phyloP scores from a whole-genome alignment of 2,888 invertebrate genomes.

The Melikaiella ostensackeni region DNA sequence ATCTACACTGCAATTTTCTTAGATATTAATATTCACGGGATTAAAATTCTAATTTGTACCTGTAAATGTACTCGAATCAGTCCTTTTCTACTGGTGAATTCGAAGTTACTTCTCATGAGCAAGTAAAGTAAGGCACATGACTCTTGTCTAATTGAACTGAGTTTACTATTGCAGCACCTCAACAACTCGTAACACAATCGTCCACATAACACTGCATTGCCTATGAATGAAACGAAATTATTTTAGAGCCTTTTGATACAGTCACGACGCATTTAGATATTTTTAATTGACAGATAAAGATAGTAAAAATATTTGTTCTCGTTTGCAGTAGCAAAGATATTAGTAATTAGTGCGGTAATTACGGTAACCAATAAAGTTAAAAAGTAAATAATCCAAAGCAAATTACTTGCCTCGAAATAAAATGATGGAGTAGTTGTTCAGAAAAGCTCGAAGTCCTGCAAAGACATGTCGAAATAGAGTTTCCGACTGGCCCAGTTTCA shows the following conservation, averaged over 20 bases:
- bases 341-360: too few relatives aligned
- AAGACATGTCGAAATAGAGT: constrained; percentile 93
- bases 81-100: constrained; percentile 89
- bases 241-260: not conserved
- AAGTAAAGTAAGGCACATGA: constrained; percentile 94
- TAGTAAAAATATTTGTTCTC: too few relatives aligned
- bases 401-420: constrained; percentile 85
- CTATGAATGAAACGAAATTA: constrained; percentile 72
- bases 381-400: not conserved
- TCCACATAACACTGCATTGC: constrained; percentile 88
- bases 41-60: constrained; percentile 75
- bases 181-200: constrained; percentile 89
- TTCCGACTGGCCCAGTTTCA: constrained; percentile 95
- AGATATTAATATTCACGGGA: too few relatives aligned
- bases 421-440: constrained; percentile 91
- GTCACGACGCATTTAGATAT: not conserved
- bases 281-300: too few relatives aligned
- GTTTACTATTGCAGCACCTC: constrained; percentile 91
- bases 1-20: too few relatives aligned
- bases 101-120: constrained; percentile 96
- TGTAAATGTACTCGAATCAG: constrained; percentile 94
- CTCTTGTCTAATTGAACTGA: constrained; percentile 91
- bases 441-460: constrained; percentile 93
- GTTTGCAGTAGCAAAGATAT: too few relatives aligned
- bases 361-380: not conserved